phyloP scores from a whole-genome alignment of 2,113 vertebrate genomes.

The Cephalopholis sonnerati region DNA sequence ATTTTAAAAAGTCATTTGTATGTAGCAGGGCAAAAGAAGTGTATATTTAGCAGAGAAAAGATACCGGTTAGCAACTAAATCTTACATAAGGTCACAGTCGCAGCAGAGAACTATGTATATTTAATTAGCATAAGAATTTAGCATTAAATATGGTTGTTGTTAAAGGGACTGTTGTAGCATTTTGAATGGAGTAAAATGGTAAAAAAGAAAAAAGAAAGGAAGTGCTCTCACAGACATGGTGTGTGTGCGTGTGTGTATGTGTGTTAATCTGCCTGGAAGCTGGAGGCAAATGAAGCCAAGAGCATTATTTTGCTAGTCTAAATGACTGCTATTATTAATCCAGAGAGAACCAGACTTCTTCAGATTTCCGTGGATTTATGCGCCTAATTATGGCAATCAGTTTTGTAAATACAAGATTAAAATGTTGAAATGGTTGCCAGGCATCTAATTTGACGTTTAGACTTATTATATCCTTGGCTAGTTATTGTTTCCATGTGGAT shows the following conservation, averaged over 20 bases:
- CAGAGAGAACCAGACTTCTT: slow-evolving; percentile 4
- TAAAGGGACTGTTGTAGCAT: not conserved
- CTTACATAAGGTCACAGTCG: not conserved
- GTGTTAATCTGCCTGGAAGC: slow-evolving; percentile 13
- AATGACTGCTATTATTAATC: slow-evolving; percentile 33
- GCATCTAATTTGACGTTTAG: slow-evolving; percentile 5
- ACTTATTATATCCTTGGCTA: not conserved
- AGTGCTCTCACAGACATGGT: not conserved
- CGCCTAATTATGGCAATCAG: slow-evolving; percentile 24
- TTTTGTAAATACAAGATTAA: slow-evolving; percentile 43
- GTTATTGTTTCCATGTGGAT: slow-evolving; percentile 25
- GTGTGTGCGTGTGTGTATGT: not conserved
- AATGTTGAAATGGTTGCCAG: slow-evolving; percentile 28
- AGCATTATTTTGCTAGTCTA: too few relatives aligned
- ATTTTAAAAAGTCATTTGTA: not conserved
- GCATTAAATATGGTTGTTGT: not conserved
- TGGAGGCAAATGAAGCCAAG: slow-evolving; percentile 24
- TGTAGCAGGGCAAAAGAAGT: not conserved
- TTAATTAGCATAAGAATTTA: not conserved
- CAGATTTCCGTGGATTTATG: slow-evolving; percentile 21
- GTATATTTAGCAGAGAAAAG: not conserved
- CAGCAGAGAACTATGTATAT: not conserved
- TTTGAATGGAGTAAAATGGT: slow-evolving; percentile 5
- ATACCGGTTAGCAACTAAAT: not conserved
- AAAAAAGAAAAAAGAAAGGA: not conserved